These are phyloP conservation scores for Hirudinaria manillensis DNA, from an alignment of 2,888 invertebrate genomes.

Conservation along the genomic window DNA sequence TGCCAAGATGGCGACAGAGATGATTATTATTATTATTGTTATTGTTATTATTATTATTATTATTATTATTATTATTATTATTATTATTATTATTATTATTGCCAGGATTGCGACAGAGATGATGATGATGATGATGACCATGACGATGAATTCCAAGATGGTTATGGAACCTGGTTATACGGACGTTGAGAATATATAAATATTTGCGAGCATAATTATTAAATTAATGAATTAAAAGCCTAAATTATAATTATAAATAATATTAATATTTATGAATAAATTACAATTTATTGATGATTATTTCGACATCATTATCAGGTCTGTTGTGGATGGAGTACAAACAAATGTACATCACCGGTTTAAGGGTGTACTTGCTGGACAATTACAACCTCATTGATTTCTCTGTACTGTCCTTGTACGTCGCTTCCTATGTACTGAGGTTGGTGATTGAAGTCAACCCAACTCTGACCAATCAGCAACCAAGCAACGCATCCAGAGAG, in stretches of 20 bases:
- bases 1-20: background rate
- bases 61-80: conserved; percentile 7
- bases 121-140: background rate
- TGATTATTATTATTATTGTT: background rate
- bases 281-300: background rate
- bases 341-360: conserved; percentile 52
- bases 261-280: background rate
- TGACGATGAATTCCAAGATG: background rate
- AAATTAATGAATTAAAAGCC: background rate
- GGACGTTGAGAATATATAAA: background rate
- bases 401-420: conserved; percentile 52
- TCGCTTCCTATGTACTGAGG: conserved; percentile 52
- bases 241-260: background rate
- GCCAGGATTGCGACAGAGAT: background rate
- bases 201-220: background rate
- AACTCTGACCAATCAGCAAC: background rate
- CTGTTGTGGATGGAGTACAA: conserved; percentile 54
- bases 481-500: background rate
- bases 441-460: background rate
- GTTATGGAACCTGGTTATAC: background rate
- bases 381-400: conserved; percentile 54
- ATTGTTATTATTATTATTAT: conserved; percentile 1
- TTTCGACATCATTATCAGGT: conserved; percentile 42
- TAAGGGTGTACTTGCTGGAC: conserved; percentile 50
- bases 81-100: conserved; percentile 7